Base-by-base conservation (phyloP, 2,113 vertebrate species). In the Cinclus cinclus region DNA sequence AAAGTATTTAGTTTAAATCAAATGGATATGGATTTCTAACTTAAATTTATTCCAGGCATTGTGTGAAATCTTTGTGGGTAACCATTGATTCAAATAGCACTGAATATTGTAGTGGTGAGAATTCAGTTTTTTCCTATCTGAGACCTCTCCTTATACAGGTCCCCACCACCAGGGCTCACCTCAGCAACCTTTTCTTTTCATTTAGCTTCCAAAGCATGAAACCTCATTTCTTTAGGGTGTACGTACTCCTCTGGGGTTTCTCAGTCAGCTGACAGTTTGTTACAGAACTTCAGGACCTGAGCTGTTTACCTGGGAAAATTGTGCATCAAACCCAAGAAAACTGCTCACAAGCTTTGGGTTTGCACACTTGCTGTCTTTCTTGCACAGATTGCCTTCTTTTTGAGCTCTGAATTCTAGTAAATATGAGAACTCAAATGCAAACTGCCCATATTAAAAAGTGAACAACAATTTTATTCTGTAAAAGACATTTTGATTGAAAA, bases 1-100 rank as follows among this genome's bases (percentile, higher is more conserved):
- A n/a, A 76, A 65, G 76, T 91, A 58, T 60, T 90, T 93, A 62
- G 15, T 89, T 95, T 76, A 89, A 91, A 91, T 87, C 37, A 79
- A 87, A 65, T 30, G 25, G 19, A 15, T 87, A 87, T 63, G 30
- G 63, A 68, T 92, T 95, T 85, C 27, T 76, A 76, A 49, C 30
- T 92, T 78, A 73, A 70, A 69, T 92, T 71, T 59, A 58, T 77
- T 86, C 59, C 60, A 22, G 31, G 39, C 77, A 82, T 83, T 92
- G 53, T 60, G 53, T 87, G 58, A 44, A 76, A 79, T 73, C 55
- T 82, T 64, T 76, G 71, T 77, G 71, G 39, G n/a, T 46, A 59
- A 39, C 41, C 1, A 3, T 50, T 67, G 58, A 76, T 68, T 75
- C n/a, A 81, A 64, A 68, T 2, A 79, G 28, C 46, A 16, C 58